A percentile compares a stretch with the other conserved stretches of the same genome.
Evolutionary conservation across 2,113 vertebrate genomes (phyloP).

Genomic region (Elaphurus davidianus): DNA sequence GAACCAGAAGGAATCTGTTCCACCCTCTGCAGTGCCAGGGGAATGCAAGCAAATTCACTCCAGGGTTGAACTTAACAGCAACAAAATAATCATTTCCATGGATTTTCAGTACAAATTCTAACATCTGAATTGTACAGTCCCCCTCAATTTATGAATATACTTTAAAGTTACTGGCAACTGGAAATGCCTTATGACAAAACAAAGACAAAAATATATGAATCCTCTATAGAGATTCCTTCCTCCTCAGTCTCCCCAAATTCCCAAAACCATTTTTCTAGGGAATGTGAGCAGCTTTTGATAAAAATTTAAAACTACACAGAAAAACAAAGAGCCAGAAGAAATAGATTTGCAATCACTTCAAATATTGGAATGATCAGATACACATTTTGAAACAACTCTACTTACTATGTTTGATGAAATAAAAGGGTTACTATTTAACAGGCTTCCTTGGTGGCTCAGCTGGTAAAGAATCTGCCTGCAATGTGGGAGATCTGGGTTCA

Average conservation of each 20-base stretch:
- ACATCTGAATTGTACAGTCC: not conserved
- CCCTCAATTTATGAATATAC: not conserved
- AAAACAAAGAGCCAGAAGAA: not conserved
- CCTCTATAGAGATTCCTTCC: not conserved
- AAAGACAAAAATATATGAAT: not conserved
- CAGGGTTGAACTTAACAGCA: not conserved
- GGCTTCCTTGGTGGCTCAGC: not conserved
- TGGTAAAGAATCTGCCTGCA: not conserved
- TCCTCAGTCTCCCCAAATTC: not conserved
- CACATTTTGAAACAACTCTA: not conserved
- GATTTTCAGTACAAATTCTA: not conserved
- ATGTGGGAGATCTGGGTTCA: accelerated
- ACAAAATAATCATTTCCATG: not conserved
- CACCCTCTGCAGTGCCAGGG: not conserved
- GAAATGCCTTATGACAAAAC: too few species aligned
- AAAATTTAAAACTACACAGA: not conserved
- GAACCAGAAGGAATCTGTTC: not conserved
- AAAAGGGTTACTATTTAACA: not conserved
- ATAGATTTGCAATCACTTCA: not conserved
- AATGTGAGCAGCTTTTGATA: not conserved
- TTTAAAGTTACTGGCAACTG: not conserved
- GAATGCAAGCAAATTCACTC: not conserved
- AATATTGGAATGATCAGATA: not conserved
- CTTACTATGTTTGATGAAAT: not conserved
- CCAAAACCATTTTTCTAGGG: not conserved